Evolutionary conservation across 37 sponge, comb jelly and placozoan species (phyloP).

Genomic region (Diacarnus erythraeanus): DNA sequence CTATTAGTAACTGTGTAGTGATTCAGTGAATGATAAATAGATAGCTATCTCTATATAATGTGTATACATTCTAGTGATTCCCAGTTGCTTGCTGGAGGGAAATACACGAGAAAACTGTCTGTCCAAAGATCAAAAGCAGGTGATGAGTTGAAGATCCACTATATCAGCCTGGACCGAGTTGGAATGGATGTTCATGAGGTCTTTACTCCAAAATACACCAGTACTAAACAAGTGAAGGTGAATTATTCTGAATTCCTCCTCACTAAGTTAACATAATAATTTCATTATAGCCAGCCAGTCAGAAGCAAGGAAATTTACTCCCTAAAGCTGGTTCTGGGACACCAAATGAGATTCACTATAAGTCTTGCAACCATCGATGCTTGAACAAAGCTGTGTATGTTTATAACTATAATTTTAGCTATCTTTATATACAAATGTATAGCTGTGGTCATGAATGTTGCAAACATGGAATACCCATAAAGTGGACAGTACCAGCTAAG

Average conservation of each 20-base stretch:
- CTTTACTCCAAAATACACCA: conserved; percentile 44
- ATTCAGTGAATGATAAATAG: too few relatives aligned
- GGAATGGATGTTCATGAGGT: conserved; percentile 59
- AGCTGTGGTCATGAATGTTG: conserved; percentile 86
- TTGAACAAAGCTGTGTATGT: conserved; percentile 73
- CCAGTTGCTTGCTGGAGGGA: conserved; percentile 42
- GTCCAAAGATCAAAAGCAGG: conserved; percentile 19
- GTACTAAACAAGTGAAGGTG: neutral
- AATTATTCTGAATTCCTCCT: neutral
- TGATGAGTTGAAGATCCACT: conserved; percentile 56
- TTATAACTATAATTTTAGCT: neutral
- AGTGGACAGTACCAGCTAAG: neutral
- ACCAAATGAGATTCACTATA: neutral
- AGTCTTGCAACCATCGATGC: conserved; percentile 62
- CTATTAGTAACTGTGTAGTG: too few relatives aligned
- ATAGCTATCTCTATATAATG: neutral
- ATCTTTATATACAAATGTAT: neutral
- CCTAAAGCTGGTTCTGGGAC: neutral
- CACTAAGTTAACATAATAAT: neutral
- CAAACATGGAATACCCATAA: conserved; percentile 39
- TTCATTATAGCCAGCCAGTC: neutral
- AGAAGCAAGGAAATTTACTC: neutral
- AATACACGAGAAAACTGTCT: conserved; percentile 37
- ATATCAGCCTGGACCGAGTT: conserved; percentile 68
- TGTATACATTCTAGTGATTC: conserved; percentile 46